Base-by-base conservation (phyloP, 2,888 invertebrate genomes). In the Acrocyrtus sp. region DNA sequence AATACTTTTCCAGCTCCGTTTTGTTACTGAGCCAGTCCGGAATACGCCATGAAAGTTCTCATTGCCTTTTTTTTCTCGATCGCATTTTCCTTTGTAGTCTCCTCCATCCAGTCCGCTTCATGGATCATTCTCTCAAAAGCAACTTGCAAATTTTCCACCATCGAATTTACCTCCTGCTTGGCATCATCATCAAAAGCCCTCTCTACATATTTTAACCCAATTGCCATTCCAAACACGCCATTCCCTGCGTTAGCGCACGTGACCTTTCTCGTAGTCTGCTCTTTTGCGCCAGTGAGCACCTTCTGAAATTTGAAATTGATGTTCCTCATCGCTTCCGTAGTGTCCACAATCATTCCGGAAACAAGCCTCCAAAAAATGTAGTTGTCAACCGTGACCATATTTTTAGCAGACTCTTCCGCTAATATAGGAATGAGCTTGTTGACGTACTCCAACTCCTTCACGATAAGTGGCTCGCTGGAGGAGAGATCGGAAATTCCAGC, bases 61-160 rank as follows among this genome's bases (percentile, higher is more conserved):
- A 74, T 87, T 15, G 90, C 89, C 76, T 87, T 84, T 54, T 89
- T 88, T 83, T 93, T 93, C 81, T 85, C 85, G 62, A 87, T 87
- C 0, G 94, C 93, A 78, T 88, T 88, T 45, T 85, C 84, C 72
- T 90, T 88, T 1, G 94, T 94, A 63, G 84, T 85, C 83, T 93
- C 92, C 5, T 67, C 3, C 94, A 94, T 94, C 94, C 94, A 94
- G 63, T 90, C 88, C 74, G 91, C 85, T 66, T 88, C 87, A 8
- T 86, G 84, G 0, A 94, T 88, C 74, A 91, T 88, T 19, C 88
- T 88, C 65, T 90, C 89, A 85, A 94, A 94, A 1, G 93, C 90
- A 3, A 86, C 85, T 63, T 90, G 88, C 12, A 94, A 89, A 83
- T 93, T 90, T 74, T 88, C 87, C 63, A 94, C 88, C 92, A 94